Evolutionary conservation across 1,140 invertebrate species (phyloP), one percentile per base, ranked within the genome.

Genomic region (Akabosia matsudoensis): DNA sequence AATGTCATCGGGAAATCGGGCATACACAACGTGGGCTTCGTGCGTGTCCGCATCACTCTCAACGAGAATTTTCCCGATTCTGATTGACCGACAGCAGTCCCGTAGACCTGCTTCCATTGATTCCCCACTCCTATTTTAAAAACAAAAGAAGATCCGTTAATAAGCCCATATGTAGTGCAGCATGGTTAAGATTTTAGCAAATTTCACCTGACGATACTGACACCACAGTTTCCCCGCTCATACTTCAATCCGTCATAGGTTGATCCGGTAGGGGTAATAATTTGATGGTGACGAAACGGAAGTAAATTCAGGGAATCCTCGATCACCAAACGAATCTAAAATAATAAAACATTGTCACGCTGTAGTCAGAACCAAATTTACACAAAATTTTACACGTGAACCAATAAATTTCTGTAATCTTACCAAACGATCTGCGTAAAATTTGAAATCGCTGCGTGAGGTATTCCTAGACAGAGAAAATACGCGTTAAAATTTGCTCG

Each of bases 281-380:
- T 92, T 77, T 91, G 89, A 84, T 91, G 92, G 84, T 93, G 91
- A 10, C 91, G 91, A 84, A 97, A 98, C 30, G 97, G 97, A 61
- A 99, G 86, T 83, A 97, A 95, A 86, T 99, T 99, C 34, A 99
- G 87, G 80, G 96, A 97, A 87, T 99, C 97, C 86, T 99, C 97
- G 79, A 99, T 97, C 2, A 99, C 95, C 70, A 99, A 86, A 28
- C 96, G 89, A 82, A 98, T 97, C 84, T 97, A 83, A 45, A 79
- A n/a, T n/a, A 74, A 67, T 34, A 79, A 78, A 67, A 75, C 16
- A 18, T 28, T 16, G 33, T 31, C n/a, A 28, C 24, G 45, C 51
- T 54, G 14, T 13, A 56, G 54, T 56, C n/a, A 13, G 10, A 22
- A 56, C 7, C 22, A 16, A n/a, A 4, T 24, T 56, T 13, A n/a